Conservation (phyloP, 2,797 vertebrate genomes). For the Zonotrichia albicollis region DNA sequence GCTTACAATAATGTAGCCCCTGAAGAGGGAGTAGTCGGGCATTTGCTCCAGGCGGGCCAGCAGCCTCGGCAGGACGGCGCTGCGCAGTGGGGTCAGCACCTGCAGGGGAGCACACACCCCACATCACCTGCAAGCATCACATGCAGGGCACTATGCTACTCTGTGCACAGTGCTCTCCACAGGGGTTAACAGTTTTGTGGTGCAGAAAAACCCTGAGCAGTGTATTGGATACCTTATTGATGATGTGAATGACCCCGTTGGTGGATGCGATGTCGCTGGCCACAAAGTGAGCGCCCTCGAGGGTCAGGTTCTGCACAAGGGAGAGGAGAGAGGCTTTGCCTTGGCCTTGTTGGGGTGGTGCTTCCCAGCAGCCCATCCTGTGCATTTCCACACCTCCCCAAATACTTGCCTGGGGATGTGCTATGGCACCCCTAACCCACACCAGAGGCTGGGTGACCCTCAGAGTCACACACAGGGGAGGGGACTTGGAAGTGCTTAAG, state of each 20-base stretch:
- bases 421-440: rapidly evolving
- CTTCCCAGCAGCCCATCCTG: background rate
- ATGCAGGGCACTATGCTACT: background rate
- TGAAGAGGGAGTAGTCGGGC: conserved; percentile 87
- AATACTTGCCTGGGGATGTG: background rate
- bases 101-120: conserved; percentile 54
- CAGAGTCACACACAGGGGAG: rapidly evolving
- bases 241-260: conserved; percentile 90
- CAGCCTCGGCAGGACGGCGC: conserved; percentile 78
- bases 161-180: background rate
- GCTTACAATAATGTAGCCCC: conserved; percentile 82
- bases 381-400: background rate
- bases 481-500: background rate
- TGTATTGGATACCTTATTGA: conserved; percentile 79
- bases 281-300: conserved; percentile 82
- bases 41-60: conserved; percentile 81
- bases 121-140: background rate
- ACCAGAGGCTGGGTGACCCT: too few species aligned
- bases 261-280: conserved; percentile 81
- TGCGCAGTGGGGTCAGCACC: conserved; percentile 86
- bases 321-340: background rate
- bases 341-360: rapidly evolving
- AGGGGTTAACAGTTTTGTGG: background rate
- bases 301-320: conserved; percentile 75
- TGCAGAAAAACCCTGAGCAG: background rate